Conservation (phyloP, 2,888 invertebrate genomes). For the Deilephila elpenor region DNA sequence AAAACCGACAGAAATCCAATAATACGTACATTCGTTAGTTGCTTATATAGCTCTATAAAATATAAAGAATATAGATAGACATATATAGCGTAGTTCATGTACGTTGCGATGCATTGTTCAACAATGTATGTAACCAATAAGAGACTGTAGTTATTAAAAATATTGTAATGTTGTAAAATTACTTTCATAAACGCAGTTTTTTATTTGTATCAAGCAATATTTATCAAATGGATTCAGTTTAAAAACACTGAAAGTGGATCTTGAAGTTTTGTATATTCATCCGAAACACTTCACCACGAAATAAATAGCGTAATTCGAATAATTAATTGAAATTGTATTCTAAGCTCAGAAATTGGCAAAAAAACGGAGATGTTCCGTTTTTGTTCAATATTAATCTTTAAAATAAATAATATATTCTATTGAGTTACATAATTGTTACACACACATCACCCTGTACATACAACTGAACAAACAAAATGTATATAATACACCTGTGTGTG, state of each 20-base stretch:
- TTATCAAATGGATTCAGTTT: too few species aligned
- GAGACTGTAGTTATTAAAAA: background rate
- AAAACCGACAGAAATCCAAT: constrained; percentile 23
- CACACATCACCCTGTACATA: constrained; percentile 32
- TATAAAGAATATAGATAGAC: constrained; percentile 34
- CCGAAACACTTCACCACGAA: too few species aligned
- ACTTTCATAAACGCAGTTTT: too few species aligned
- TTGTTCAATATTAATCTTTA: too few species aligned
- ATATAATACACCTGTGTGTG: constrained; percentile 51
- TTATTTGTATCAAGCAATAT: too few species aligned
- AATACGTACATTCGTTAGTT: constrained; percentile 45
- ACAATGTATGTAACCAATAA: background rate
- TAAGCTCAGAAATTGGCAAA: too few species aligned
- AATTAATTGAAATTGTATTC: too few species aligned
- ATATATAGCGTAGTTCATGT: constrained; percentile 5
- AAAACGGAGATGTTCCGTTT: too few species aligned
- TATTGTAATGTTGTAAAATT: too few species aligned
- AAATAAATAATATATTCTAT: constrained; percentile 19
- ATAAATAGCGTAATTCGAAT: too few species aligned
- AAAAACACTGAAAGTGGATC: too few species aligned
- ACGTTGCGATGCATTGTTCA: background rate
- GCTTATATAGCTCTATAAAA: constrained; percentile 45
- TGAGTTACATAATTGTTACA: constrained; percentile 31
- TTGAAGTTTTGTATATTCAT: too few species aligned
- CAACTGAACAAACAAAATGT: constrained; percentile 28